Conservation (phyloP, 2,113 vertebrate species). For the Rhodinocichla rosea region DNA sequence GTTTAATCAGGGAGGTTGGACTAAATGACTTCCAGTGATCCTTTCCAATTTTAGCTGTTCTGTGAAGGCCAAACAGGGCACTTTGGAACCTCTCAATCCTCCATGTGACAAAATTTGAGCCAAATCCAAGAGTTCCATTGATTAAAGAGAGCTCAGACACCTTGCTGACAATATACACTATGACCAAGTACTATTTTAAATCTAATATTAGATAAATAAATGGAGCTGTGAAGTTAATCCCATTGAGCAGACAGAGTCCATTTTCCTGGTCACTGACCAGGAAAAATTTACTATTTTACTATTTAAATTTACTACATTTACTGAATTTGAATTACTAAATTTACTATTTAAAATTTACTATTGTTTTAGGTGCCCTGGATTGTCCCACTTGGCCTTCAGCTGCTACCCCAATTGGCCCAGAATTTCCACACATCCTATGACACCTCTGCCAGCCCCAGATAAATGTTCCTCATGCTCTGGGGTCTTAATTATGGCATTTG, state of each 20-base stretch:
- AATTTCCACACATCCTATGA: neutral
- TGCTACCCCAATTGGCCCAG: neutral
- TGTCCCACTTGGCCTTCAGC: neutral
- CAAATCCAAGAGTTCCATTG: neutral
- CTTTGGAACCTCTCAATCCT: neutral
- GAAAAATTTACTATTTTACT: neutral
- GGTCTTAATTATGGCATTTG: neutral
- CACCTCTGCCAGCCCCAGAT: neutral
- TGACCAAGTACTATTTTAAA: neutral
- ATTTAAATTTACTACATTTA: neutral
- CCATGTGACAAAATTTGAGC: neutral
- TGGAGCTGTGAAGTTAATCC: neutral
- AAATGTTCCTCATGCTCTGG: neutral
- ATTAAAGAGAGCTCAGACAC: neutral
- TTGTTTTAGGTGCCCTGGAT: neutral
- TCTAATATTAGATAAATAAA: neutral
- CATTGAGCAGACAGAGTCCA: neutral
- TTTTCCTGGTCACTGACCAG: neutral
- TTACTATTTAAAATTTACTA: neutral
- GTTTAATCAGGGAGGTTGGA: neutral
- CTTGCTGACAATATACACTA: neutral
- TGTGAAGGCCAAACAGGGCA: neutral
- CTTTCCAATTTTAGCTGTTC: neutral
- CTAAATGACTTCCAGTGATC: neutral
- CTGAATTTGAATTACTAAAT: neutral